Base-by-base conservation (phyloP, 2,113 vertebrate genomes). In the Tiliqua scincoides region DNA sequence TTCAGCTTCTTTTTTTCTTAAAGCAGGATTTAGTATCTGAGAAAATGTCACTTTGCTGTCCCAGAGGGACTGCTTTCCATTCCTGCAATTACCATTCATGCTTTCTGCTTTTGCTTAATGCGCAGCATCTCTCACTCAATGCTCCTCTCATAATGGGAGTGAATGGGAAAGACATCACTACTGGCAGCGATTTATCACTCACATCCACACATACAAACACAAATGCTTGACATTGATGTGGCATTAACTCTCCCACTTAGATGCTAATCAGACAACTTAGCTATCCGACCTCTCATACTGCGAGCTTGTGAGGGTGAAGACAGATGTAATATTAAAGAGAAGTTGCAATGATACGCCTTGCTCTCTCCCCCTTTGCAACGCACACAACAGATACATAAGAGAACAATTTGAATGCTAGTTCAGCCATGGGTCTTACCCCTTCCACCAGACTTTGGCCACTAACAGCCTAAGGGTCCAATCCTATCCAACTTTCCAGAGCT, bases 41-140 rank as follows among this genome's bases (percentile, higher is more conserved):
- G 40, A 75, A 32, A 1, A 21, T 54, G 37, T 67, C n/a, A 67
- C 62, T 77, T 85, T 67, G 43, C 23, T 76, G 17, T 76, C 62
- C 80, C 73, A 37, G n/a, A 32, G 72, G 62, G n/a, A 27, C n/a
- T 65, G 48, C 43, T n/a, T 57, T 67, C 43, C 61, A 35, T 3
- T 54, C n/a, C 48, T 67, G 32, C 83, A 77, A 77, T 85, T 77
- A 85, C 62, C n/a, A 54, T 67, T 76, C 73, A 35, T 75, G 12
- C 15, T 11, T 76, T 84, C 67, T 85, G n/a, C 43, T 77, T n/a
- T 85, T 43, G 35, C 30, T 65, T 67, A 84, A 54, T 17, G 43
- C 11, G 35, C 40, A 67, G 61, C n/a, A 37, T 27, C 32, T 70
- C 20, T 76, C 52, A 32, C 74, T 25, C 80, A 82, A 57, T 6